Base-by-base conservation (phyloP, 2,113 vertebrate species). In the Podarcis raffonei region DNA sequence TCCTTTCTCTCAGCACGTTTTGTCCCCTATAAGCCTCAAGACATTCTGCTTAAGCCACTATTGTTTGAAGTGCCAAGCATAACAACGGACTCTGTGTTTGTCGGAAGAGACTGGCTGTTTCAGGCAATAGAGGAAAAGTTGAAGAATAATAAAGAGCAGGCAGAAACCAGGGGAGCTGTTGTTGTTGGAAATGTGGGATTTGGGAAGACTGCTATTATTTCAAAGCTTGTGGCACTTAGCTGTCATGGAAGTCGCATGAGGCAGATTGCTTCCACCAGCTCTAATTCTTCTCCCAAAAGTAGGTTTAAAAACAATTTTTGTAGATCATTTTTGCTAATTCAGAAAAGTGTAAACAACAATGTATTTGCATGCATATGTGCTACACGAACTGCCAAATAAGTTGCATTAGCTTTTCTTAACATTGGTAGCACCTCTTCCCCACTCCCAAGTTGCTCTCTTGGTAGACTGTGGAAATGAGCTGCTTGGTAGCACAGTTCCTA, bases 21-120 rank as follows among this genome's bases (percentile, higher is more conserved):
- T 90, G 94, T 98, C 90, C 98, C 98, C 23, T 99, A 99, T 94
- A 99, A 99, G 96, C 98, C 98, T 30, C 98, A 98, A 94, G 99
- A 99, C 96, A 99, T 99, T 97, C 96, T 99, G 97, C 97, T 99
- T 94, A 99, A 99, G 96, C 99, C 99, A 0, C 93, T 99, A 71
- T 93, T 99, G 92, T 99, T 99, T 48, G 99, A 99, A 95, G 99
- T 99, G 84, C 99, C 99, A 65, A 99, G 99, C 97, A 98, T 99
- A 96, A 99, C 99, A 69, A 99, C 98, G 16, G 99, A 99, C 94
- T 99, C 98, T 0, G 98, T 99, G 96, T 99, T 99, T 79, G 97
- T 99, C 93, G 98, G 98, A 89, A 97, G 99, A 66, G 98, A 99
- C 79, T 99, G 99, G 99, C 97, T 99, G 77, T 99, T 99, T 93